Conservation (phyloP, 2,888 invertebrate species). For the Notodonta dromedarius region DNA sequence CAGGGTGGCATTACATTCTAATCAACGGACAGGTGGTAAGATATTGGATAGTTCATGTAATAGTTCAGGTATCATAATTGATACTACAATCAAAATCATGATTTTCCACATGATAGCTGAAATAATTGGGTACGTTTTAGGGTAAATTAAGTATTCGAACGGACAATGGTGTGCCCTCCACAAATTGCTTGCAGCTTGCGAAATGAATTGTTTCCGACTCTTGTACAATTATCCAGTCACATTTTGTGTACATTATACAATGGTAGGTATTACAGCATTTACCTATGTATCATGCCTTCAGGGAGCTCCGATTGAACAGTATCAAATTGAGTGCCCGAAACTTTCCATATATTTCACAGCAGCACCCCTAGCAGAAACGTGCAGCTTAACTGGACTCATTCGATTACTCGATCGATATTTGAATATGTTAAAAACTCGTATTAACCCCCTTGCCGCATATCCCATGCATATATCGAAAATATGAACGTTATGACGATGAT, state of each 20-base stretch:
- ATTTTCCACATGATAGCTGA: too few relatives aligned
- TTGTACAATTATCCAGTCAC: slow-evolving; percentile 33
- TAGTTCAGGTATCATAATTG: too few relatives aligned
- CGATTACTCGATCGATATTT: too few relatives aligned
- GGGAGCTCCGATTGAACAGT: too few relatives aligned
- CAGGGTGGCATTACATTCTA: slow-evolving; percentile 22
- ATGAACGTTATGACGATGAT: slow-evolving; percentile 11
- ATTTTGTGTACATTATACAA: neutral
- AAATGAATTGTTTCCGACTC: slow-evolving; percentile 44
- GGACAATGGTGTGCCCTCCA: slow-evolving; percentile 7
- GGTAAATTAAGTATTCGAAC: neutral
- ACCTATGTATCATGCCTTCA: neutral
- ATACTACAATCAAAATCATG: too few relatives aligned
- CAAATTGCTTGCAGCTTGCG: slow-evolving; percentile 39
- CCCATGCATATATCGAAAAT: slow-evolving; percentile 2
- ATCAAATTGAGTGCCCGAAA: too few relatives aligned
- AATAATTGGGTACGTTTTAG: too few relatives aligned
- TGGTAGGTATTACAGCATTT: neutral
- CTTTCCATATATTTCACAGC: too few relatives aligned
- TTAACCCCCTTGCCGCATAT: neutral
- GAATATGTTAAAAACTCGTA: too few relatives aligned
- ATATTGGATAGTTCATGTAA: slow-evolving; percentile 19
- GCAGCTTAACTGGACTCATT: too few relatives aligned
- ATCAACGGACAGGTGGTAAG: slow-evolving; percentile 26
- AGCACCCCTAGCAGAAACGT: too few relatives aligned